Evolutionary conservation across 2,113 vertebrate genomes (phyloP).

Genomic region (Phasianus colchicus): DNA sequence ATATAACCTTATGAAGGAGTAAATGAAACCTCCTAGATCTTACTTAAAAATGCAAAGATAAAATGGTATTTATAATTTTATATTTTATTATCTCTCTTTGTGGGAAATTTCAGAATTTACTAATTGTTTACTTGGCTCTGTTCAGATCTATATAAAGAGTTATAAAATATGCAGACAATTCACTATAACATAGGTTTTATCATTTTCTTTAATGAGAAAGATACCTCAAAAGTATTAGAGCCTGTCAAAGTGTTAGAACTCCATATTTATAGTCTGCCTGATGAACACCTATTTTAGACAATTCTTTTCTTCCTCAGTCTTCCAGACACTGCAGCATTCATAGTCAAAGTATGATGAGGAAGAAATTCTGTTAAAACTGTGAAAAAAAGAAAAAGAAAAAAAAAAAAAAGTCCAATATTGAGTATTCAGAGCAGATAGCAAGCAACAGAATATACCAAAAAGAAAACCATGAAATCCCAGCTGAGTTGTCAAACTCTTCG

Average conservation of each 20-base stretch:
- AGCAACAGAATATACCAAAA: background rate
- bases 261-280: fast-evolving
- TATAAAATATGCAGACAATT: background rate
- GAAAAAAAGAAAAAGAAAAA: background rate
- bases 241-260: background rate
- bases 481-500: background rate
- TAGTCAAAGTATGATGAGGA: background rate
- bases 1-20: background rate
- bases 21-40: background rate
- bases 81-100: background rate
- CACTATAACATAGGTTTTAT: background rate
- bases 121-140: background rate
- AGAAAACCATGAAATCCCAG: background rate
- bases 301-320: background rate
- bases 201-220: background rate
- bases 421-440: background rate
- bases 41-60: background rate
- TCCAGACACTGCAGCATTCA: background rate
- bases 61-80: background rate
- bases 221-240: background rate
- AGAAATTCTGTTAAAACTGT: background rate
- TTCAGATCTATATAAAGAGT: background rate
- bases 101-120: background rate
- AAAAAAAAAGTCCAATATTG: background rate
- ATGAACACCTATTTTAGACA: background rate